phyloP scores from a whole-genome alignment of 2,113 vertebrate species.

The Macrotus californicus region DNA sequence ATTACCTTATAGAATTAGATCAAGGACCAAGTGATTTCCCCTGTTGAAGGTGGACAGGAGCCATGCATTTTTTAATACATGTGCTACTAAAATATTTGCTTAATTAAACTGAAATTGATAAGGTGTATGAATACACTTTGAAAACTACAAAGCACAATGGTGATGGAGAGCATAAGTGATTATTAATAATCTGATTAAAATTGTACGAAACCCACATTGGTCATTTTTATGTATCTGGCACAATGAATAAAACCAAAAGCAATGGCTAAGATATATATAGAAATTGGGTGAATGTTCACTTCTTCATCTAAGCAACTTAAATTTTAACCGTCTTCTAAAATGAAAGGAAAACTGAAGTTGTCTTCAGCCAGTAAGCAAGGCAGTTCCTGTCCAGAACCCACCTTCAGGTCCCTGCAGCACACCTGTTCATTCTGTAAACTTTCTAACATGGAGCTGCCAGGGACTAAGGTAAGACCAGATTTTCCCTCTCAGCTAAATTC shows the following conservation, averaged over 20 bases:
- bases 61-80: not conserved
- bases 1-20: not conserved
- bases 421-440: not conserved
- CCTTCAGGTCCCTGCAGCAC: rapidly evolving
- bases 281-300: slow-evolving; percentile 1
- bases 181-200: slow-evolving; percentile 60
- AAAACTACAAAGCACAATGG: not conserved
- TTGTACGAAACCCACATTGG: slow-evolving; percentile 54
- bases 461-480: not conserved
- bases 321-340: not conserved
- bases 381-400: not conserved
- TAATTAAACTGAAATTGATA: slow-evolving; percentile 52
- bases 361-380: not conserved
- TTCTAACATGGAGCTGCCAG: not conserved
- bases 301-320: not conserved
- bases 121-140: slow-evolving; percentile 25
- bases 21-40: not conserved
- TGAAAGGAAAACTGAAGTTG: not conserved
- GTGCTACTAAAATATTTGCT: slow-evolving; percentile 43
- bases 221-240: slow-evolving; percentile 60
- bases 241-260: slow-evolving; percentile 53
- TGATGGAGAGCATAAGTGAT: not conserved
- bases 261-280: not conserved
- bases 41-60: not conserved
- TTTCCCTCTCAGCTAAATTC: not conserved